Evolutionary conservation across 1,140 invertebrate genomes (phyloP), one percentile per base, ranked within the genome.

Genomic region (Euglossa dilemma): DNA sequence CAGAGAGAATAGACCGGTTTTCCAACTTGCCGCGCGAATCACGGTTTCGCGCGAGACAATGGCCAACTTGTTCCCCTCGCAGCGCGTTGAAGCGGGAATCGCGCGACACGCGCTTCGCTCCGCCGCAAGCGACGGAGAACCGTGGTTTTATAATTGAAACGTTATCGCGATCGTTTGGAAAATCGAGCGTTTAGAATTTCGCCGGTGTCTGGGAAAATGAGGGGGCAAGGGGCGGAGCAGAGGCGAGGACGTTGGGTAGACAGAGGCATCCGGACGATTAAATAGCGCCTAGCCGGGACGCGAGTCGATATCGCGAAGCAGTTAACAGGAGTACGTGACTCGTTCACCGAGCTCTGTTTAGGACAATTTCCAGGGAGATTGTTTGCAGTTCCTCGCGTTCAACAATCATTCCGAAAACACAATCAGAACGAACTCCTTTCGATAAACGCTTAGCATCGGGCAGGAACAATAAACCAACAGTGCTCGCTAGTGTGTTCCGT

Each of bases 371-470:
- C n/a, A 28, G 28, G 6, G 45, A 36, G 50, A 52, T 70, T 85
- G 72, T 86, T 76, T 76, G 72, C 78, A 54, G 77, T 85, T 85
- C 18, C 66, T 79, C 76, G 20, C 8, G 52, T 25, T 70, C 76
- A 70, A 79, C 66, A 59, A 79, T 79, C 64, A 70, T 79, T 28
- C 43, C 66, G 18, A 47, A 59, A 79, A 70, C 76, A 79, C 76
- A 69, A 79, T 70, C 66, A 25, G 52, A 59, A 28, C 52, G 50
- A 79, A 79, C 66, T 47, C 64, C 50, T 59, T 64, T 79, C 76
- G 76, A 70, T 57, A 12, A 79, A 70, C 76, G 76, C 43, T 78
- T 45, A 63, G 45, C 76, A 43, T 57, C 66, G 8, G 23, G n/a
- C 43, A 47, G 45, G 43, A 69, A 79, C 76, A 47, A 79, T 59